These are phyloP conservation scores for Pelobates cultripes DNA, from an alignment of 2,797 vertebrate genomes.

Conservation along the genomic window DNA sequence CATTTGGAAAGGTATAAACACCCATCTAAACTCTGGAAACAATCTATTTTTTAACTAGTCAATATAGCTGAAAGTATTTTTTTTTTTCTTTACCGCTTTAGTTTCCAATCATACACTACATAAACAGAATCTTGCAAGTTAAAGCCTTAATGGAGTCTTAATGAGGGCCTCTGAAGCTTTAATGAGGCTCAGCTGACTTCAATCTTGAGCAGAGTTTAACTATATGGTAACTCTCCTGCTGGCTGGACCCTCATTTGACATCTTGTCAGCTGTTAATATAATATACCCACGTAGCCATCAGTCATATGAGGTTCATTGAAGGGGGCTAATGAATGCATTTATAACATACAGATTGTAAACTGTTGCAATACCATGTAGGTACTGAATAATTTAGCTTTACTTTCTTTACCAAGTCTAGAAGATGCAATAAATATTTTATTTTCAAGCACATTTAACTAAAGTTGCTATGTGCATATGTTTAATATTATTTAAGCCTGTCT, in stretches of 20 bases:
- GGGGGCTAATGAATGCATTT: conserved; percentile 45
- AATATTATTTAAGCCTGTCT: conserved; percentile 5
- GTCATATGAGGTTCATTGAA: conserved; percentile 44
- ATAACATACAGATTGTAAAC: conserved; percentile 50
- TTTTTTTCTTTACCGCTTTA: conserved; percentile 20
- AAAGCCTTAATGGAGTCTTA: conserved; percentile 56
- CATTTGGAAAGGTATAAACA: background rate
- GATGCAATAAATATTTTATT: conserved; percentile 46
- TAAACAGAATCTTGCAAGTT: conserved; percentile 53
- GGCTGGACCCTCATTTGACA: conserved; percentile 53
- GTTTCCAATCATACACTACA: conserved; percentile 52
- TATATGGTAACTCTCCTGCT: conserved; percentile 54
- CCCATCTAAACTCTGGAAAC: conserved; percentile 19
- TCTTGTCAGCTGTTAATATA: conserved; percentile 56
- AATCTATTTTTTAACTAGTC: conserved; percentile 40
- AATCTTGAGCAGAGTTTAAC: conserved; percentile 56
- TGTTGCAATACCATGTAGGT: conserved; percentile 39
- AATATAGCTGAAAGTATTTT: conserved; percentile 30
- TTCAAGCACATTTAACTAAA: conserved; percentile 3
- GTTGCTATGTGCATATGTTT: conserved; percentile 23
- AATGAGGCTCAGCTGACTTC: conserved; percentile 55
- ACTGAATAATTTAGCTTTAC: conserved; percentile 44
- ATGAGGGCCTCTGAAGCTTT: conserved; percentile 54
- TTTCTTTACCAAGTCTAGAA: conserved; percentile 25
- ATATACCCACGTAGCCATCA: conserved; percentile 45